Evolutionary conservation across 2,888 invertebrate genomes (phyloP).

Genomic region (Neoaliturus tenellus): DNA sequence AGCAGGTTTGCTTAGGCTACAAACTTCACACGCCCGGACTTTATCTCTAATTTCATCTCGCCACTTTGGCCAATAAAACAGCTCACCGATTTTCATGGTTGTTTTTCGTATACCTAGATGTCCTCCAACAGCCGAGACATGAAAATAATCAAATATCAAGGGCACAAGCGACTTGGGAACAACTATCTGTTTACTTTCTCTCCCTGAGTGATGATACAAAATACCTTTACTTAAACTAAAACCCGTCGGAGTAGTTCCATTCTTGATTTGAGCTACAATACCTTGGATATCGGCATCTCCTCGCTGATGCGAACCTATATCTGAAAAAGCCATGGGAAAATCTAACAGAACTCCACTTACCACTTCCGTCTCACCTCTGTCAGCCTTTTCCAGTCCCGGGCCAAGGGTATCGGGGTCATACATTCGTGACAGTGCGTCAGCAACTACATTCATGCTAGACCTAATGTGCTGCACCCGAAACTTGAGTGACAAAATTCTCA

Average conservation of each 20-base stretch:
- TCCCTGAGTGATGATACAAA: too few relatives aligned
- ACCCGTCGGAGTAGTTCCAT: not conserved
- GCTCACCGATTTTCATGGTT: not conserved
- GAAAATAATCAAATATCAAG: not conserved
- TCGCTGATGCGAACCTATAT: not conserved
- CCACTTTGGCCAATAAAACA: not conserved
- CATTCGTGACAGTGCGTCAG: slow-evolving; percentile 28
- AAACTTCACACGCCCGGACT: not conserved
- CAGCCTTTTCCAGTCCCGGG: not conserved
- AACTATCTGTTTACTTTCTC: too few relatives aligned
- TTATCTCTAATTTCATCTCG: not conserved
- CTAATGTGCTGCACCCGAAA: slow-evolving; percentile 7
- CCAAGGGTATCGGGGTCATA: not conserved
- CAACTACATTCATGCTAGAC: slow-evolving; percentile 2
- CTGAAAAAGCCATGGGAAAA: not conserved
- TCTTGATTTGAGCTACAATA: not conserved
- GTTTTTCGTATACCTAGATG: not conserved
- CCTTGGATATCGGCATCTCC: not conserved
- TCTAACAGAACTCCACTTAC: not conserved
- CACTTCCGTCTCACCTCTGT: not conserved
- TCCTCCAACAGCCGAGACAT: not conserved
- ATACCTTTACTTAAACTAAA: too few relatives aligned
- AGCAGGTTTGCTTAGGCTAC: not conserved
- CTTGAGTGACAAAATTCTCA: slow-evolving; percentile 23
- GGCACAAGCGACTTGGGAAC: too few relatives aligned